A percentile compares a stretch with the other conserved stretches of the same genome.
Evolutionary conservation across 2,888 invertebrate genomes (phyloP).

Genomic region (Drosophila austrosaltans): DNA sequence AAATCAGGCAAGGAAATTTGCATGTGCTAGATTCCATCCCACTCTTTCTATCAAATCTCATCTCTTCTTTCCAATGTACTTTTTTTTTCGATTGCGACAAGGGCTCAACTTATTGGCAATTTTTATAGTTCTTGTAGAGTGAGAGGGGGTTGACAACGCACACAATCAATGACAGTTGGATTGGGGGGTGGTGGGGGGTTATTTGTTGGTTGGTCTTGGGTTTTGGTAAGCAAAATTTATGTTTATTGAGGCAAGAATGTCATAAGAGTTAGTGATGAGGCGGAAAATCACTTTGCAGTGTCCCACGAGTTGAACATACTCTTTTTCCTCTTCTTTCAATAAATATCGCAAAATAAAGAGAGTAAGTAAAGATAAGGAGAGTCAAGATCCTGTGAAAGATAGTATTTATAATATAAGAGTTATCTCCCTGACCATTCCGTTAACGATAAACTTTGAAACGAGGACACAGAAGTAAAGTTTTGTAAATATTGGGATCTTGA

Average conservation of each 20-base stretch:
- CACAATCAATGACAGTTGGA: neutral
- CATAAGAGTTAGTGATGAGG: slow-evolving; percentile 61
- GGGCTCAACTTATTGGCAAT: slow-evolving; percentile 73
- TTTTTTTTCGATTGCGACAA: slow-evolving; percentile 32
- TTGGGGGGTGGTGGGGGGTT: slow-evolving; percentile 26
- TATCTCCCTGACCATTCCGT: no score
- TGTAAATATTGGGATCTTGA: no score
- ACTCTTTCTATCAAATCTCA: neutral
- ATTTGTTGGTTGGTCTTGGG: slow-evolving; percentile 41
- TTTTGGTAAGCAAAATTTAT: slow-evolving; percentile 59
- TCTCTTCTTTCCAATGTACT: slow-evolving; percentile 11
- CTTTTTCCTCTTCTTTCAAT: slow-evolving; percentile 1
- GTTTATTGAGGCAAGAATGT: slow-evolving; percentile 77
- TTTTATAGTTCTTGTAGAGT: slow-evolving; percentile 46
- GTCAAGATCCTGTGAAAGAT: no score
- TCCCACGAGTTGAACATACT: neutral
- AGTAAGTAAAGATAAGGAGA: no score
- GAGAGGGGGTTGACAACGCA: slow-evolving; percentile 42
- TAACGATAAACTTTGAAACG: no score
- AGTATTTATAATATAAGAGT: no score
- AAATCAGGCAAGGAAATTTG: slow-evolving; percentile 82
- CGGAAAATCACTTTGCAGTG: neutral
- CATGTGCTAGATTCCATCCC: slow-evolving; percentile 68
- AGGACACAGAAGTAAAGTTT: no score
- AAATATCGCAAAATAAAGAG: no score